Evolutionary conservation across 2,113 vertebrate species (phyloP).

Genomic region (Leiothrix lutea): DNA sequence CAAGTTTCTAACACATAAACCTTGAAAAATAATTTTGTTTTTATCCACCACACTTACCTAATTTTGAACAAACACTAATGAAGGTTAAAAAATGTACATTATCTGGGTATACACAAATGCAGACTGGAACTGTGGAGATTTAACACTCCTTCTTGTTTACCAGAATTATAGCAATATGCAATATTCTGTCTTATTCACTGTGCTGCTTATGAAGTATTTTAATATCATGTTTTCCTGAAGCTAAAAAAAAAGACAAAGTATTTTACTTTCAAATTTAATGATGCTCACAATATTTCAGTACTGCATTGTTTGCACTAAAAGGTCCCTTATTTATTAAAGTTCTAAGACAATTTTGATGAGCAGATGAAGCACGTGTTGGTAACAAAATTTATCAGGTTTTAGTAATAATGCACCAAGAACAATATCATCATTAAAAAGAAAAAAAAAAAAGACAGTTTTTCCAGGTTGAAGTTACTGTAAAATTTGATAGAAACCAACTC

Average conservation of each 20-base stretch:
- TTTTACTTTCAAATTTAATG: neutral
- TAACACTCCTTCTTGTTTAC: neutral
- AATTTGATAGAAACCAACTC: neutral
- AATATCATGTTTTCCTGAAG: neutral
- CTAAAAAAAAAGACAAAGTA: neutral
- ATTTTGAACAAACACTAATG: neutral
- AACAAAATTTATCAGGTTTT: neutral
- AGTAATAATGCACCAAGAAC: neutral
- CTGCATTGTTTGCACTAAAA: neutral
- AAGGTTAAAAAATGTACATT: neutral
- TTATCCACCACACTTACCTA: neutral
- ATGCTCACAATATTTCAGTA: neutral
- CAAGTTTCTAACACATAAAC: neutral
- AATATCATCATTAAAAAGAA: neutral
- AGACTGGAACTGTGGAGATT: neutral
- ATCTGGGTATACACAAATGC: neutral
- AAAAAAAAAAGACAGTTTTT: neutral
- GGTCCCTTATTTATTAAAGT: neutral
- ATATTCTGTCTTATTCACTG: neutral
- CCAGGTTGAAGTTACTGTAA: neutral
- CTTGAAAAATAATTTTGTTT: neutral
- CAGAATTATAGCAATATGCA: neutral
- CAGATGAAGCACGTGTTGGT: accelerated
- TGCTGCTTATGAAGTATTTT: neutral
- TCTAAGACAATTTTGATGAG: neutral